Conservation (phyloP, 2,797 vertebrate genomes). For the Decapterus maruadsi region DNA sequence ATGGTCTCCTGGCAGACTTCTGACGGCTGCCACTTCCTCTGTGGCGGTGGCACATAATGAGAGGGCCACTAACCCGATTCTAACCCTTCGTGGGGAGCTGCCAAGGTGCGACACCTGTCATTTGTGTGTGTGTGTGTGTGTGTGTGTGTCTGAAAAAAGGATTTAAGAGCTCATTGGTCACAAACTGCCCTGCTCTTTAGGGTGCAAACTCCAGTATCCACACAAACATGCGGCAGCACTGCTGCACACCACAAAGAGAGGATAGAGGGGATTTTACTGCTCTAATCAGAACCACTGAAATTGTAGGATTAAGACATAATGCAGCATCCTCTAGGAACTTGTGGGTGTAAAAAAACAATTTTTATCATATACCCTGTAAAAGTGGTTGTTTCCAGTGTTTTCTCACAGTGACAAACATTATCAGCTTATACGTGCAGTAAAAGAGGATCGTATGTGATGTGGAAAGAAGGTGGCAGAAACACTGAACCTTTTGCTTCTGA, state of each 20-base stretch:
- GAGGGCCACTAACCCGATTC: conserved; percentile 47
- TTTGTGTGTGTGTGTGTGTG: conserved; percentile 11
- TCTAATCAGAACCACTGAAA: conserved; percentile 22
- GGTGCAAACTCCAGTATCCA: neutral
- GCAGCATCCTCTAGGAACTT: neutral
- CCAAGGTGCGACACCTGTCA: conserved; percentile 53
- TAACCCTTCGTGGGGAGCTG: conserved; percentile 21
- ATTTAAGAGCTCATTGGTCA: conserved; percentile 33
- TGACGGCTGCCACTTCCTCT: conserved; percentile 43
- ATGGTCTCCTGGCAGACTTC: conserved; percentile 54
- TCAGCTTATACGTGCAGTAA: conserved; percentile 17
- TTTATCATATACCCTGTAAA: conserved; percentile 6
- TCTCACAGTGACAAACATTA: conserved; percentile 15
- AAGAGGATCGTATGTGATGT: conserved; percentile 7
- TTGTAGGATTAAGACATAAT: conserved; percentile 11
- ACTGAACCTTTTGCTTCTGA: conserved; percentile 24
- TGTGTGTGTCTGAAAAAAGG: neutral
- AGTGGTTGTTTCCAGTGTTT: neutral
- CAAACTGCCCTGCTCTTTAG: neutral
- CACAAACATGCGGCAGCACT: neutral
- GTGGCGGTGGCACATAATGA: conserved; percentile 58
- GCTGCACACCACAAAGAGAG: neutral
- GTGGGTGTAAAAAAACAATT: conserved; percentile 12
- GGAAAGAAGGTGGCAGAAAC: conserved; percentile 5
- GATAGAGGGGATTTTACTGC: conserved; percentile 9